A percentile compares a stretch with the other conserved stretches of the same genome.
Evolutionary conservation across 2,888 invertebrate species (phyloP).

Genomic region (Hydrotaea cyrtoneurina): DNA sequence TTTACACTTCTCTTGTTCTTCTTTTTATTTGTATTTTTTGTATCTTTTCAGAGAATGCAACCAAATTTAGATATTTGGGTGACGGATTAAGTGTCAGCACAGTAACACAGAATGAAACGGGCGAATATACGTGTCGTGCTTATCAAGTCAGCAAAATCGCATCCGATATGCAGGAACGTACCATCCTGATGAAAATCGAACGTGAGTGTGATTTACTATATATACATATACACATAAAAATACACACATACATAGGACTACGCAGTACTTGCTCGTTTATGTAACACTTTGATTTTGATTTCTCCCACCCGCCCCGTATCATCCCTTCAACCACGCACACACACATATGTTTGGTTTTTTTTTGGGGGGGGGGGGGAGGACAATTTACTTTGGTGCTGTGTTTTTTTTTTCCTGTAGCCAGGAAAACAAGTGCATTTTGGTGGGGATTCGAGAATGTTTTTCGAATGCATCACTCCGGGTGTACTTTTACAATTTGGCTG

Average conservation of each 20-base stretch:
- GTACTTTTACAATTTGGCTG: conserved; percentile 15
- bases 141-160: conserved; percentile 82
- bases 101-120: conserved; percentile 82
- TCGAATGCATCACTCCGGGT: neutral
- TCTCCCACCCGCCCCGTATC: neutral
- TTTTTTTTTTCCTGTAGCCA: neutral
- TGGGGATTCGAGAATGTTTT: neutral
- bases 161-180: conserved; percentile 82
- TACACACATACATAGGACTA: neutral
- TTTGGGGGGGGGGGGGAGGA: no score
- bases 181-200: conserved; percentile 83
- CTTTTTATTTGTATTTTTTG: conserved; percentile 57
- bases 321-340: neutral
- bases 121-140: conserved; percentile 83
- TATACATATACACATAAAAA: neutral
- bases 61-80: conserved; percentile 82
- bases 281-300: conserved; percentile 43
- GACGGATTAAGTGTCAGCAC: conserved; percentile 83
- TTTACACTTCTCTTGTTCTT: conserved; percentile 40
- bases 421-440: neutral
- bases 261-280: conserved; percentile 1
- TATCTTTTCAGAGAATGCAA: conserved; percentile 71
- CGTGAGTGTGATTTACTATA: conserved; percentile 81
- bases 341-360: no score
- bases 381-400: neutral